These are phyloP conservation scores for Chromobotia macracanthus DNA, from an alignment of 2,797 vertebrate species.

Conservation along the genomic window DNA sequence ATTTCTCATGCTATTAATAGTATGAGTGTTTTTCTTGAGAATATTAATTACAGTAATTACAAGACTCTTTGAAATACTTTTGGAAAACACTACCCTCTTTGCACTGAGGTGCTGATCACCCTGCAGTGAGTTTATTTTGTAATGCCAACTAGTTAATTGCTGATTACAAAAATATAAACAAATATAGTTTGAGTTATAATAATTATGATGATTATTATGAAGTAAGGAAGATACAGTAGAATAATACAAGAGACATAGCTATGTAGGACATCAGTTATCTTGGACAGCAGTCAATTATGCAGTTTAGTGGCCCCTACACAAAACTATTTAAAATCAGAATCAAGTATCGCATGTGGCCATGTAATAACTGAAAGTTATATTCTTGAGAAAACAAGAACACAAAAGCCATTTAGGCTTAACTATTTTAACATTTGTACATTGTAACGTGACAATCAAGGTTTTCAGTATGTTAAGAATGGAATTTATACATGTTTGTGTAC, in stretches of 20 bases:
- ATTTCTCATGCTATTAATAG: constrained; percentile 11
- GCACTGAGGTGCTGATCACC: background rate
- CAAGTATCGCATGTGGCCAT: background rate
- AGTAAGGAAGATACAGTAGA: too few species aligned
- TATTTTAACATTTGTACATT: background rate
- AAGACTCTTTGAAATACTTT: background rate
- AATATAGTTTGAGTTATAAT: background rate
- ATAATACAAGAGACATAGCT: too few species aligned
- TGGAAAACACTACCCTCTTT: too few species aligned
- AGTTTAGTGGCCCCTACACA: too few species aligned
- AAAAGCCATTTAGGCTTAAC: background rate
- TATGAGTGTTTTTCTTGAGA: background rate
- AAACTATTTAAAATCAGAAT: too few species aligned
- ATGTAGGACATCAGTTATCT: too few species aligned
- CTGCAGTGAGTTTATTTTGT: background rate
- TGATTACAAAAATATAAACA: background rate
- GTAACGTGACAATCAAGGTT: constrained; percentile 4
- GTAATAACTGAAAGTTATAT: background rate
- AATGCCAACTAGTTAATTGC: background rate
- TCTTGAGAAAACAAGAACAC: background rate
- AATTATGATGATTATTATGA: background rate
- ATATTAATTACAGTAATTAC: background rate
- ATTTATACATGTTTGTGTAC: background rate
- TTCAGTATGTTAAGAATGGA: constrained; percentile 32
- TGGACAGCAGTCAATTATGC: too few species aligned